Evolutionary conservation across 2,888 invertebrate genomes (phyloP), one percentile per base, ranked within the genome.

Genomic region (Drepanosiphum platanoidis): DNA sequence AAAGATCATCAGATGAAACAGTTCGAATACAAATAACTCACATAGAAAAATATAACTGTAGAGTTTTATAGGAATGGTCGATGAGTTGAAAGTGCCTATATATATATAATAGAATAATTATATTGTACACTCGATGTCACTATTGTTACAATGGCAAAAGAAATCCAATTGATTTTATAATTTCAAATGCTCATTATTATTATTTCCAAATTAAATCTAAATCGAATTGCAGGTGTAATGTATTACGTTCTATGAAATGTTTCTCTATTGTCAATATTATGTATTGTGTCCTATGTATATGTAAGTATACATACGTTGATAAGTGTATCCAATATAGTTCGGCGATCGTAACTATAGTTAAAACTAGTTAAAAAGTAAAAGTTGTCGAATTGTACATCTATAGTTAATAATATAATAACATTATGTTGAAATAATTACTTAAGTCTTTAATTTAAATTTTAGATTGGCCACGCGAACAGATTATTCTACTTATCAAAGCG

Each of bases 231-330:
- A 39, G n/a, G 39, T 30, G 39, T 78, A 78, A 4, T 9, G 18
- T 11, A 32, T 52, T 34, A 15, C 18, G 18, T 27, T 72, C 18
- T 32, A 11, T n/a, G 34, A 46, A 32, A 46, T 79, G 68, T 52
- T 70, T 80, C 36, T 36, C 30, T 58, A 80, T 80, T 80, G 80
- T 80, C 32, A 27, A 30, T 39, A 18, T n/a, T n/a, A 27, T 18
- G 22, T 61, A 61, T 61, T 61, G 22, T 18, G 66, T 66, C 9
- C 32, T n/a, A 27, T 7, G 9, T 61, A 27, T 5, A n/a, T 9
- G 27, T 61, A n/a, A n/a, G 8, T n/a, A 15, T 42, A 66, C 22
- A 66, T 13, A 42, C 66, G 46, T 34, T 34, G 5, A n/a, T 61
- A 27, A 27, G 68, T 80, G 64, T 30, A 5, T 34, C 7, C 32